Percentiles rank a stretch among this genome's conserved stretches.
These are phyloP conservation scores for Colletes collaris DNA, from an alignment of 2,888 invertebrate species.

Conservation along the genomic window DNA sequence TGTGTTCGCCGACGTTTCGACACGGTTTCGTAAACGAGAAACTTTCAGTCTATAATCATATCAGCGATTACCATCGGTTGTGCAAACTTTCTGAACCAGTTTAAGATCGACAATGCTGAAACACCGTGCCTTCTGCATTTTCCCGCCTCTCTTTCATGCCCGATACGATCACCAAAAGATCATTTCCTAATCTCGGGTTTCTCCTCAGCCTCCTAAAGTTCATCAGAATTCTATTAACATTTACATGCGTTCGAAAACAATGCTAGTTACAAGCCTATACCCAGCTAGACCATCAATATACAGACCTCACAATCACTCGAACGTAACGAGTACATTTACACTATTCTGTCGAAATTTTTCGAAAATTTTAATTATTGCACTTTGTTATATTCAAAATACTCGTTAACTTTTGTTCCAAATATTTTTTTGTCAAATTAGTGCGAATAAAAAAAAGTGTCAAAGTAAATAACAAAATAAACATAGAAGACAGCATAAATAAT, in stretches of 20 bases:
- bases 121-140: slow-evolving; percentile 38
- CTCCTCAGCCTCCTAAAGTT: slow-evolving; percentile 45
- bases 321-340: too few species aligned
- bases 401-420: too few species aligned
- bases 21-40: slow-evolving; percentile 1
- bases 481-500: too few species aligned
- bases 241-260: slow-evolving; percentile 23
- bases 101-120: slow-evolving; percentile 19
- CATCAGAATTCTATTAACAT: slow-evolving; percentile 39
- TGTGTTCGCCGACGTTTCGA: slow-evolving; percentile 1
- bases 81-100: slow-evolving; percentile 46
- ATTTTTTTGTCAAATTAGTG: too few species aligned
- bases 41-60: slow-evolving; percentile 25
- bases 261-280: neutral
- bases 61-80: slow-evolving; percentile 40
- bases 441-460: too few species aligned
- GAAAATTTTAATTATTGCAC: too few species aligned
- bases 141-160: slow-evolving; percentile 9
- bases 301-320: too few species aligned
- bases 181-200: slow-evolving; percentile 50
- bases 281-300: too few species aligned
- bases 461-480: too few species aligned
- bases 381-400: too few species aligned
- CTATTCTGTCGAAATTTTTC: too few species aligned
- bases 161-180: slow-evolving; percentile 36